Evolutionary conservation across 2,888 invertebrate genomes (phyloP).

Genomic region (Diaphora mendica): DNA sequence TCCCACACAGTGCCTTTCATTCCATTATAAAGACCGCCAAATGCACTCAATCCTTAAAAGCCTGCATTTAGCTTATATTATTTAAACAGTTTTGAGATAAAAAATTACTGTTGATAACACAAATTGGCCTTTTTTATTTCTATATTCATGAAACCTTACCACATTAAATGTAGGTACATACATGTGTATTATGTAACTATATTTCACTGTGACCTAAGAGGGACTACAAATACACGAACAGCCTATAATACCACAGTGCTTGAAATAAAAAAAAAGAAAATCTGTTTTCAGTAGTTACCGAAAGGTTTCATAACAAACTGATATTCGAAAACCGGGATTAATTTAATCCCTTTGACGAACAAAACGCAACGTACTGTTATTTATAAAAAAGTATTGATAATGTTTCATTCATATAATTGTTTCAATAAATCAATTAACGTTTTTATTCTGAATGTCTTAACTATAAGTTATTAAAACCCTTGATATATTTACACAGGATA

Average conservation of each 20-base stretch:
- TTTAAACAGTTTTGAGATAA: neutral
- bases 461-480: neutral
- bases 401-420: neutral
- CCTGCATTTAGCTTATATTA: neutral
- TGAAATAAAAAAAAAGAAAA: neutral
- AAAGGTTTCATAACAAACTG: neutral
- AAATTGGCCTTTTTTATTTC: neutral
- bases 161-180: neutral
- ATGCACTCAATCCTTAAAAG: neutral
- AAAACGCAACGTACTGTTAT: neutral
- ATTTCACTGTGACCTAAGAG: neutral
- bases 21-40: neutral
- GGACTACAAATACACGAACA: neutral
- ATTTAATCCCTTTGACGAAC: neutral
- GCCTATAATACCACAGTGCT: neutral
- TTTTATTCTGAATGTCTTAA: too few relatives aligned
- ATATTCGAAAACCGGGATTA: neutral
- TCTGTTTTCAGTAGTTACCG: neutral
- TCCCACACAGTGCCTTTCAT: neutral
- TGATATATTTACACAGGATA: too few relatives aligned
- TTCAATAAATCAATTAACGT: neutral
- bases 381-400: too few relatives aligned
- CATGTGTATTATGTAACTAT: neutral
- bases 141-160: neutral
- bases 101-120: neutral